phyloP scores from a whole-genome alignment of 1,140 invertebrate genomes.

The Chironomus striatipennis region DNA sequence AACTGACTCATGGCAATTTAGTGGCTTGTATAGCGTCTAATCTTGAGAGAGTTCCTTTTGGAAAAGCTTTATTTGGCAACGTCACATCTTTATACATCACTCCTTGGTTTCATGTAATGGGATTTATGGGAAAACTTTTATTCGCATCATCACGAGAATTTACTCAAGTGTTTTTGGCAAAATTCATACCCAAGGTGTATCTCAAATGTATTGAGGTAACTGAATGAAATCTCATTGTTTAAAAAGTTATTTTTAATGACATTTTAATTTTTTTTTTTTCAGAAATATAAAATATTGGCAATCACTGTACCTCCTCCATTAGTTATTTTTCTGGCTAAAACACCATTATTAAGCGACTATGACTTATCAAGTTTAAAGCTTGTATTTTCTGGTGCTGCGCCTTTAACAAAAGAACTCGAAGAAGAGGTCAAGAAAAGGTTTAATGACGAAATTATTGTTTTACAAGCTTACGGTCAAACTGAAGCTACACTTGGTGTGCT shows the following conservation, averaged over 20 bases:
- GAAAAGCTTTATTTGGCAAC: slow-evolving; percentile 16
- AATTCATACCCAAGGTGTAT: slow-evolving; percentile 59
- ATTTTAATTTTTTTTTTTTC: background rate
- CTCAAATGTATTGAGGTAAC: slow-evolving; percentile 50
- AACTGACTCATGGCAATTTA: slow-evolving; percentile 57
- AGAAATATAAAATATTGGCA: slow-evolving; percentile 47
- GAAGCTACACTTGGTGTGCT: slow-evolving; percentile 31
- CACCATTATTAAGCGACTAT: slow-evolving; percentile 51
- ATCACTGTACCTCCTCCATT: slow-evolving; percentile 54
- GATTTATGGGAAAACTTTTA: slow-evolving; percentile 40
- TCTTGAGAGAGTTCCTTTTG: slow-evolving; percentile 10
- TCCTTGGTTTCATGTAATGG: slow-evolving; percentile 44
- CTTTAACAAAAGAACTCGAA: slow-evolving; percentile 37
- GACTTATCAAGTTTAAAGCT: slow-evolving; percentile 50
- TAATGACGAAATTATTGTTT: slow-evolving; percentile 44
- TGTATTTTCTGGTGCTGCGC: slow-evolving; percentile 50
- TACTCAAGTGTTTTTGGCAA: slow-evolving; percentile 49
- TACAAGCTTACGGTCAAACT: slow-evolving; percentile 35
- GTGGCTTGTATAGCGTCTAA: slow-evolving; percentile 32
- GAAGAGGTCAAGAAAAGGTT: slow-evolving; percentile 36
- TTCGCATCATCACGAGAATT: slow-evolving; percentile 43
- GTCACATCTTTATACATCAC: slow-evolving; percentile 32
- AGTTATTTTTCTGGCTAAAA: slow-evolving; percentile 54
- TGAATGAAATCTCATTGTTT: too few species aligned
- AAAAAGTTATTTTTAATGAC: background rate